These are phyloP conservation scores for Oreochromis tanganicae DNA, from an alignment of 2,113 vertebrate species.

Conservation along the genomic window DNA sequence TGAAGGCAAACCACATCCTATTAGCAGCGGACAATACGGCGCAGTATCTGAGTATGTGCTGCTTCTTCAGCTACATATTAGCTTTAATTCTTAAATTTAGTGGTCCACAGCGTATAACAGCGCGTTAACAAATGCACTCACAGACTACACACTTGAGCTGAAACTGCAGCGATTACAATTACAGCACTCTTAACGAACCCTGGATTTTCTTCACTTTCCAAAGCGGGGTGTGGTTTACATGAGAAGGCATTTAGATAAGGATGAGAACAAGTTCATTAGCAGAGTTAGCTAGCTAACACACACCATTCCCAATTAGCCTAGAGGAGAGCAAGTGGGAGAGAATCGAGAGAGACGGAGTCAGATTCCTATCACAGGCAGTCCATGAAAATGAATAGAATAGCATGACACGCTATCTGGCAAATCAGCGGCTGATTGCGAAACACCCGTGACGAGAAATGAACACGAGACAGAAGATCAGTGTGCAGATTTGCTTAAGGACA, in stretches of 20 bases:
- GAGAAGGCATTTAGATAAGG: conserved; percentile 66
- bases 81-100: background rate
- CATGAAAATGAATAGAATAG: conserved; percentile 70
- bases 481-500: conserved; percentile 73
- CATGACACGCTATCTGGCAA: conserved; percentile 64
- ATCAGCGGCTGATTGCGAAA: conserved; percentile 70
- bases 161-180: conserved; percentile 11
- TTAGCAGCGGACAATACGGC: background rate
- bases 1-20: background rate
- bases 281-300: conserved; percentile 67
- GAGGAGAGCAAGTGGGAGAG: conserved; percentile 58
- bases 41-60: background rate
- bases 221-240: conserved; percentile 61
- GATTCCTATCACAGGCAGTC: conserved; percentile 67
- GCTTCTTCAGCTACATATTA: background rate
- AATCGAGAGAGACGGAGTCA: conserved; percentile 53
- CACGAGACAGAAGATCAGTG: conserved; percentile 62
- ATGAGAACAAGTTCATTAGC: conserved; percentile 75
- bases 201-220: conserved; percentile 53
- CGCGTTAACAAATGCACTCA: background rate
- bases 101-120: background rate
- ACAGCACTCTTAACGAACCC: conserved; percentile 37
- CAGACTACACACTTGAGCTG: background rate
- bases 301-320: conserved; percentile 69
- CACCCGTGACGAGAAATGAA: conserved; percentile 70